Evolutionary conservation across 2,888 invertebrate species (phyloP), one percentile per base, ranked within the genome.

Genomic region (Volucella inflata): DNA sequence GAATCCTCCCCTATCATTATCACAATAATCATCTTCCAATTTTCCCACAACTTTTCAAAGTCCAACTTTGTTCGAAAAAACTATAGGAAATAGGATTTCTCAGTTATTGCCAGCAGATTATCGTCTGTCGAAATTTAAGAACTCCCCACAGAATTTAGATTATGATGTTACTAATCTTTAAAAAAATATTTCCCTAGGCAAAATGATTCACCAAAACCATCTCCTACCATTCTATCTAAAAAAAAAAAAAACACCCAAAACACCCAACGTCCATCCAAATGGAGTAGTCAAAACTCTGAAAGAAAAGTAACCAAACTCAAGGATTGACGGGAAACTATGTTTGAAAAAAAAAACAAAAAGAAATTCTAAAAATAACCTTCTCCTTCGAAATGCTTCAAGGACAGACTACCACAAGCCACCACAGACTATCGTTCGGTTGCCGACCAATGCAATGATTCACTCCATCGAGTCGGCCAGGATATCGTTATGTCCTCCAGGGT

Each of bases 71-170:
- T 4, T 21, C 21, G 3, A 21, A 21, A 21, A 21, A 21, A 21
- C 0, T 0, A 21, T 4, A 21, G 3, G 0, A 21, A 21, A 21
- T 4, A 21, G 21, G 21, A 21, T 21, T 21, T 21, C 55, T 36
- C 76, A 76, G 81, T 70, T 81, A 65, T 81, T 81, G 70, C 76
- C 76, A 76, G 65, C 14, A 64, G 81, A 81, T 81, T 81, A 76
- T 76, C 62, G 38, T 50, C 44, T 50, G 40, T 51, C 8, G 11
- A 57, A 59, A 60, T 70, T 36, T 50, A 60, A 40, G 64, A 38
- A 30, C 21, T 72, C 48, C 42, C 50, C 48, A 77, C 48, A 50
- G 59, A 82, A 72, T 67, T 82, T 72, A 77, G 21, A 82, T 68
- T 77, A 72, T 82, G 77, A 77, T 77, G 57, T 72, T 68, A 67